Conservation (phyloP, 2,113 vertebrate species). For the Sprattus sprattus region DNA sequence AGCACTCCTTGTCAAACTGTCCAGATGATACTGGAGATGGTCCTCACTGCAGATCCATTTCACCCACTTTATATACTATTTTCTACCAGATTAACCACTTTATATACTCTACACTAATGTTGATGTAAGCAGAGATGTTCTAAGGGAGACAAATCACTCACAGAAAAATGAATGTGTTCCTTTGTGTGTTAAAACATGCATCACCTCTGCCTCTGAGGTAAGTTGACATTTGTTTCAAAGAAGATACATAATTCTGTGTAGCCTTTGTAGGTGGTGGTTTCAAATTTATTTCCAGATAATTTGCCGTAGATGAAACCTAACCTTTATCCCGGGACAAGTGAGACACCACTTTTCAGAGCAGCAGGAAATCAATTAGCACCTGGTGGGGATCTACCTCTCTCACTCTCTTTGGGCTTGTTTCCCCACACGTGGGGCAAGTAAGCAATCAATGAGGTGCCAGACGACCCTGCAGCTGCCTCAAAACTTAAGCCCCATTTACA, state of each 20-base stretch:
- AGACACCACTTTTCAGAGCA: constrained; percentile 70
- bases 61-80: no score
- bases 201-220: no score
- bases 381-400: constrained; percentile 58
- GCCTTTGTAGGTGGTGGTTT: constrained; percentile 61
- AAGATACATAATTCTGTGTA: neutral
- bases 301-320: constrained; percentile 72
- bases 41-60: no score
- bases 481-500: no score
- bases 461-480: constrained; percentile 68
- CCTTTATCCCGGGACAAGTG: constrained; percentile 34
- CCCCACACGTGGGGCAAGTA: constrained; percentile 73
- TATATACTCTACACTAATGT: no score
- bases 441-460: constrained; percentile 72
- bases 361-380: constrained; percentile 78
- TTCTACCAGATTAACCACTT: no score
- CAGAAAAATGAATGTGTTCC: no score
- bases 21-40: no score
- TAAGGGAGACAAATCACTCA: no score
- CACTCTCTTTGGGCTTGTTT: constrained; percentile 55
- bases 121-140: no score
- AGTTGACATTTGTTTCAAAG: neutral
- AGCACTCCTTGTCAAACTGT: no score
- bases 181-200: no score
- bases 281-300: constrained; percentile 70